A percentile compares a stretch with the other conserved stretches of the same genome.
Conservation (phyloP, 1,140 invertebrate genomes). For the Ruditapes philippinarum region DNA sequence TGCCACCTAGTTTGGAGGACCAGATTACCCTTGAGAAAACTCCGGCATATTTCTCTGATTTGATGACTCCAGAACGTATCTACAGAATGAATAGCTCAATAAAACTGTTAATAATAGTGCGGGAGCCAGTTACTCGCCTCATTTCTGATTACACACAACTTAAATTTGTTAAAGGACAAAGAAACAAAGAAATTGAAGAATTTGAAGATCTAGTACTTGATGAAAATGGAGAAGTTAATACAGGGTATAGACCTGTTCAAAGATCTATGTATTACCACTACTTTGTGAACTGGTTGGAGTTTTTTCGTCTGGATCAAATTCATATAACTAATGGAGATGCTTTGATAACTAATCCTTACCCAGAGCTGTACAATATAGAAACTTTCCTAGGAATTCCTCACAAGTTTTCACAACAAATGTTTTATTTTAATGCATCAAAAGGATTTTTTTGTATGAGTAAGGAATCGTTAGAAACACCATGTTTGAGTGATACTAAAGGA, state of each 20-base stretch:
- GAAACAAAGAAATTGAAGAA: constrained; percentile 68
- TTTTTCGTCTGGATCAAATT: constrained; percentile 92
- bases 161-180: constrained; percentile 63
- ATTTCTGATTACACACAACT: constrained; percentile 96
- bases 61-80: constrained; percentile 93
- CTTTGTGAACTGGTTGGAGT: constrained; percentile 94
- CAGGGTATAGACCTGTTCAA: constrained; percentile 89
- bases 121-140: constrained; percentile 96
- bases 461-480: constrained; percentile 82
- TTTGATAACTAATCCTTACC: constrained; percentile 94
- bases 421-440: constrained; percentile 84
- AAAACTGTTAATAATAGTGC: constrained; percentile 95
- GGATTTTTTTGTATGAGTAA: constrained; percentile 86
- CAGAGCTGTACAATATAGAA: constrained; percentile 93
- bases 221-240: constrained; percentile 76
- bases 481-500: constrained; percentile 96
- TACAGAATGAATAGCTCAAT: constrained; percentile 95
- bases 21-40: constrained; percentile 88
- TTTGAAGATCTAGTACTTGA: constrained; percentile 81
- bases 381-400: constrained; percentile 94
- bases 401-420: constrained; percentile 93
- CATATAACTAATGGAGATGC: constrained; percentile 95
- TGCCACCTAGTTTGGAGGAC: constrained; percentile 80
- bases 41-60: constrained; percentile 87
- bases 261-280: constrained; percentile 95